Conservation (phyloP, 2,113 vertebrate species). For the Paratilapia polleni region DNA sequence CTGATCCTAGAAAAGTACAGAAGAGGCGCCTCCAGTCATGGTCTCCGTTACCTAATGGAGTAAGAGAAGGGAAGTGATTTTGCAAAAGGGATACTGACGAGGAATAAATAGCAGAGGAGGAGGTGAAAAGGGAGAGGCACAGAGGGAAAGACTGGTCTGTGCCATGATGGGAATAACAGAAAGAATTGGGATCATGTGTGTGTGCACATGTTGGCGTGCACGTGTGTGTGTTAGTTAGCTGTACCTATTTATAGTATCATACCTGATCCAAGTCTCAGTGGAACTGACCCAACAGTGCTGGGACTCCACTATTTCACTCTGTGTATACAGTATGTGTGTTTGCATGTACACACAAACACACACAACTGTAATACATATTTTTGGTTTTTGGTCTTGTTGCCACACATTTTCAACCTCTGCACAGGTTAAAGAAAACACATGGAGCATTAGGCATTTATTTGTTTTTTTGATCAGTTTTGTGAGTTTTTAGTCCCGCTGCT, state of each 20-base stretch:
- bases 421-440: neutral
- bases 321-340: neutral
- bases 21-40: neutral
- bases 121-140: neutral
- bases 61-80: slow-evolving; percentile 1
- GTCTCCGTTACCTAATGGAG: slow-evolving; percentile 32
- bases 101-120: slow-evolving; percentile 1
- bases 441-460: neutral
- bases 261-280: slow-evolving; percentile 39
- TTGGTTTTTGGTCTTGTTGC: neutral
- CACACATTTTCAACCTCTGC: neutral
- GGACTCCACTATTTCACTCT: neutral
- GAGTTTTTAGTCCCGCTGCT: neutral
- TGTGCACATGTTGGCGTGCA: accelerated
- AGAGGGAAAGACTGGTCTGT: neutral
- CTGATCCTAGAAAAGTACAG: neutral
- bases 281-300: slow-evolving; percentile 30
- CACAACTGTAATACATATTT: neutral
- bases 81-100: neutral
- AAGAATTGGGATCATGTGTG: neutral
- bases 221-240: neutral
- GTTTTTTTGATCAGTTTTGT: neutral
- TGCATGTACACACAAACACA: neutral
- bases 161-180: slow-evolving; percentile 53
- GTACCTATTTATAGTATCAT: slow-evolving; percentile 53